Base-by-base conservation (phyloP, 1,140 invertebrate species). In the Pseudomyrmex sp. region DNA sequence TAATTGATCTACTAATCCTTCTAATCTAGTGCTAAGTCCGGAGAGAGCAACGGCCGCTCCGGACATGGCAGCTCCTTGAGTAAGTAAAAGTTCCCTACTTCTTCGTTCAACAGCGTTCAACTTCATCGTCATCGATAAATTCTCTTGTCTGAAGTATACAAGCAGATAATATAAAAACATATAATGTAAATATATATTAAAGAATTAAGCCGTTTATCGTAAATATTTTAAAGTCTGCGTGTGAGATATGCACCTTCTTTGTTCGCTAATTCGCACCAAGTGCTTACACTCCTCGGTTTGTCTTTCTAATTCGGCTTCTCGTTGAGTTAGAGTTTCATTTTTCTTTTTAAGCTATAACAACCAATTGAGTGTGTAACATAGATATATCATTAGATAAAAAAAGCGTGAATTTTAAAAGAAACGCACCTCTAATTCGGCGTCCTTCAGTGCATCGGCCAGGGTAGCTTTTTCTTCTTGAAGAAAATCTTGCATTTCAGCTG, bases 241-340 rank as follows among this genome's bases (percentile, higher is more conserved):
- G 20, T 4, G 20, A 56, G 46, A 52, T 12, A 93, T 90, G 89
- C 95, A 96, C 92, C 97, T 96, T 82, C 97, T 95, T 93, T 97
- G 97, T 92, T 98, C 97, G 91, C 96, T 97, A 86, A 97, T 95
- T 83, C 97, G 95, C 54, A 97, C 96, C 83, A 98, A 94, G 91
- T 97, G 97, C 46, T 96, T 96, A 88, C 97, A 97, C 92, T 98
- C 97, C 62, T 97, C 97, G 26, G 96, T 96, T 89, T 97, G 95
- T 86, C 94, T 95, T 88, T 95, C 95, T 74, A 96, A 92, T 93
- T 97, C 97, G 84, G 92, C 94, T 69, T 95, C 94, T 26, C 95
- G 95, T 90, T 95, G 92, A 46, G 92, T 91, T 15, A 97, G 13
- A 2, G 85, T 85, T 63, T 96, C 95, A 2, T 95, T 92, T 74